These are phyloP conservation scores for Auanema sp. DNA, from an alignment of 2,888 invertebrate genomes.

Conservation along the genomic window DNA sequence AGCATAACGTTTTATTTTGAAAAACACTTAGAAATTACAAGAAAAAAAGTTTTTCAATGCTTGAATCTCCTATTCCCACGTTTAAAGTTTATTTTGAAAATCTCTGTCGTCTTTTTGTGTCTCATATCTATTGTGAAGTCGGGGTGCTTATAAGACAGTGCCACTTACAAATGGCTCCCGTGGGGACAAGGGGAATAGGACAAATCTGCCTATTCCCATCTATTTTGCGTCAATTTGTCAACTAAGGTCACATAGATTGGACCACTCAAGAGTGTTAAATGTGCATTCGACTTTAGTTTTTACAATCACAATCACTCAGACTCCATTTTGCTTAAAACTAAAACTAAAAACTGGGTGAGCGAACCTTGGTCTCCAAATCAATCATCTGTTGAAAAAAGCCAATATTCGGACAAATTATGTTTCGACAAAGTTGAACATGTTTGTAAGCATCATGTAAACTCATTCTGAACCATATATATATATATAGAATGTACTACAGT, in stretches of 20 bases:
- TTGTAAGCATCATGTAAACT: conserved; percentile 51
- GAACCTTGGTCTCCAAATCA: conserved; percentile 48
- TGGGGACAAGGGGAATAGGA: too few species aligned
- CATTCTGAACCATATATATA: conserved; percentile 28
- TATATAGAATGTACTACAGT: neutral
- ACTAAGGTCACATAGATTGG: neutral
- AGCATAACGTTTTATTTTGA: neutral
- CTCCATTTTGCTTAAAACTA: too few species aligned
- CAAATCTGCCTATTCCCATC: neutral
- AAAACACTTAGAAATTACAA: neutral
- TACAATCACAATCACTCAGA: too few species aligned
- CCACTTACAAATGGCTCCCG: too few species aligned
- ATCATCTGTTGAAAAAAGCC: conserved; percentile 57
- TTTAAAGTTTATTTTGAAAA: neutral
- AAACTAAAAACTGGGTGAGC: too few species aligned
- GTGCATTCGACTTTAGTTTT: too few species aligned
- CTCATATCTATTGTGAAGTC: too few species aligned
- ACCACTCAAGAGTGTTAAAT: too few species aligned
- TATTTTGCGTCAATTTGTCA: conserved; percentile 1
- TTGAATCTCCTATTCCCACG: neutral
- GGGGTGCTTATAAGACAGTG: too few species aligned
- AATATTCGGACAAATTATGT: conserved; percentile 55
- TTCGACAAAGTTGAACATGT: conserved; percentile 44
- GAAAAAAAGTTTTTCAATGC: neutral
- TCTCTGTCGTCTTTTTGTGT: neutral